Evolutionary conservation across 1,140 invertebrate species (phyloP), one percentile per base, ranked within the genome.

Genomic region (Drosophila asahinai): DNA sequence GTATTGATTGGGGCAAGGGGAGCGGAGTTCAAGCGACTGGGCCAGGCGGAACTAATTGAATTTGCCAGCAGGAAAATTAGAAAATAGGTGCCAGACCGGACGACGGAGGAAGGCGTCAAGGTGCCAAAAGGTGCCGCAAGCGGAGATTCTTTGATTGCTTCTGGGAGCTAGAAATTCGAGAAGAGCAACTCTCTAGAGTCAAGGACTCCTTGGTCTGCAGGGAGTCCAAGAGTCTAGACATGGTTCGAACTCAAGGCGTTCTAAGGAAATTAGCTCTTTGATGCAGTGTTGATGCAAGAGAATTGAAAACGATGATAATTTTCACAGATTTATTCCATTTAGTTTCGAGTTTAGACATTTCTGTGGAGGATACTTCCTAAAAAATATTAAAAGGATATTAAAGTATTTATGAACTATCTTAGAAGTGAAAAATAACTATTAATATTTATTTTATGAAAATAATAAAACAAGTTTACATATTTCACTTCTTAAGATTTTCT

Each of bases 21-120:
- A 11, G 7, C 19, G 38, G 36, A 5, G 22, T 15, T 14, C 19
- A n/a, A 15, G 12, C 45, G 7, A 71, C 54, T 30, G 27, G 9
- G 36, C 22, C 70, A 73, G 67, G 54, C 68, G 67, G 55, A 73
- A 73, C 67, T 74, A 74, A 74, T 74, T 74, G 71, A 74, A 74
- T 74, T 73, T 74, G 38, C 67, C 71, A 52, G 67, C 22, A 72
- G 54, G 45, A 73, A 73, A 73, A 73, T 73, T 73, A 73, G 54
- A 73, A 73, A 73, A 61, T 45, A 73, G 54, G 66, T 72, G 66
- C 48, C n/a, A 51, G 36, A 27, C n/a, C 70, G 38, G 38, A 51
- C 30, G 36, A 51, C 40, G 22, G 8, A 73, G 54, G 71, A 40
- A 73, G 67, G 71, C 55, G 71, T 61, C 55, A 61, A 73, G 47